Conservation (phyloP, 2,888 invertebrate genomes). For the Tyria jacobaeae region DNA sequence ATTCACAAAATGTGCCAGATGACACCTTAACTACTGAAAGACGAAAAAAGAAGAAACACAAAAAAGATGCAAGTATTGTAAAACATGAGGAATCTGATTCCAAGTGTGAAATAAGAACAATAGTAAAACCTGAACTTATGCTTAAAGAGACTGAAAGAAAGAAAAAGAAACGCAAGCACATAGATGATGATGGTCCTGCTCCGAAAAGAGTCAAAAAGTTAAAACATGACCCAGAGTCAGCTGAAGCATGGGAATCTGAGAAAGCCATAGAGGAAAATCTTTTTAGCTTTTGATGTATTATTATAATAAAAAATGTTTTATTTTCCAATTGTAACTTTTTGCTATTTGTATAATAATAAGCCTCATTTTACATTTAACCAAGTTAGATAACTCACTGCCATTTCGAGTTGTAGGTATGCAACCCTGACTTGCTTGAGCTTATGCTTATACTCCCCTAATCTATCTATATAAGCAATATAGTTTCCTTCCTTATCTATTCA, state of each 20-base stretch:
- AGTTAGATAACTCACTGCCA: too few species aligned
- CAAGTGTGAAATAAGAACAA: slow-evolving; percentile 19
- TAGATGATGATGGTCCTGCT: slow-evolving; percentile 34
- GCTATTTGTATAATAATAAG: not conserved
- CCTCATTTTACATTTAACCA: too few species aligned
- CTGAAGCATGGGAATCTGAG: slow-evolving; percentile 74
- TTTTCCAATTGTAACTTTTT: not conserved
- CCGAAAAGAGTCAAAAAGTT: slow-evolving; percentile 54
- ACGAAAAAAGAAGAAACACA: slow-evolving; percentile 45
- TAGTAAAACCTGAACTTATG: slow-evolving; percentile 21
- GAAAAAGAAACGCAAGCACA: slow-evolving; percentile 60
- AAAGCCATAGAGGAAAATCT: slow-evolving; percentile 76
- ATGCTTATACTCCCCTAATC: too few species aligned
- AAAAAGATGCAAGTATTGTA: slow-evolving; percentile 21
- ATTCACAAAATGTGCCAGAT: slow-evolving; percentile 25
- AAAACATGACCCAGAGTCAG: slow-evolving; percentile 61
- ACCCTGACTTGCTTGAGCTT: too few species aligned
- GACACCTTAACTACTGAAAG: slow-evolving; percentile 12
- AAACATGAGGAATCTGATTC: slow-evolving; percentile 21
- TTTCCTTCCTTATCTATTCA: too few species aligned
- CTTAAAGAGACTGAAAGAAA: slow-evolving; percentile 46
- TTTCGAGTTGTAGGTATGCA: too few species aligned
- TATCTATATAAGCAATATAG: too few species aligned
- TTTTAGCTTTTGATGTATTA: slow-evolving; percentile 68
- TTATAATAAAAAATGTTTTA: not conserved